Conservation (phyloP, 2,888 invertebrate species). For the Scelioninae gen. 1 region DNA sequence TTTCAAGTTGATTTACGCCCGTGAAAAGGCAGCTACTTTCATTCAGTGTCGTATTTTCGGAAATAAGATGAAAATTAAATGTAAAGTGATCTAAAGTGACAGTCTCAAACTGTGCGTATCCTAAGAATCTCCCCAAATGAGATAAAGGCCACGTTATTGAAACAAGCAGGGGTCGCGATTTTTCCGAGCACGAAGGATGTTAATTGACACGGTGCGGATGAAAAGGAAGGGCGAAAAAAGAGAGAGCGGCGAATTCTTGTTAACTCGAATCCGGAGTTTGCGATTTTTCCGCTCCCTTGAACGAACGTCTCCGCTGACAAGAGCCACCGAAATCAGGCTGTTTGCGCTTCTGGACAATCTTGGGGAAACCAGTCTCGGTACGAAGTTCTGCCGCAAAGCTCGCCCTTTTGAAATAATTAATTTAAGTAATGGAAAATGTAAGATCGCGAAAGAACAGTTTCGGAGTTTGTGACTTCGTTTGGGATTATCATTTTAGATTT, state of each 20-base stretch:
- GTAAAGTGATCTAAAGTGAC: constrained; percentile 82
- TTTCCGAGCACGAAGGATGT: constrained; percentile 82
- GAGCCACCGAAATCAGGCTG: constrained; percentile 77
- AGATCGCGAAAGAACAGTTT: constrained; percentile 13
- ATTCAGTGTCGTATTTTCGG: constrained; percentile 32
- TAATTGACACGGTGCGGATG: constrained; percentile 83
- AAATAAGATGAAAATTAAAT: constrained; percentile 78
- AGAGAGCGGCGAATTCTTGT: constrained; percentile 80
- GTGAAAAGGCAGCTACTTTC: constrained; percentile 4
- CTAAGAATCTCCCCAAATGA: constrained; percentile 84
- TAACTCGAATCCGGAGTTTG: constrained; percentile 83
- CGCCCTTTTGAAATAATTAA: constrained; percentile 68
- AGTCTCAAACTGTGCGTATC: constrained; percentile 82
- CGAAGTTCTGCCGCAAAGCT: constrained; percentile 66
- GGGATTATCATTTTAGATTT: neutral
- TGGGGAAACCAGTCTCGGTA: constrained; percentile 66
- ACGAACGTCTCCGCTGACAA: constrained; percentile 72
- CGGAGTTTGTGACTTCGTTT: constrained; percentile 3
- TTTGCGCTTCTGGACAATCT: constrained; percentile 78
- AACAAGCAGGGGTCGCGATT: constrained; percentile 84
- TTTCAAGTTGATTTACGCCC: neutral
- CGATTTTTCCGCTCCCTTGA: constrained; percentile 83
- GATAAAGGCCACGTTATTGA: constrained; percentile 85
- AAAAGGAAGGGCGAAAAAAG: constrained; percentile 61
- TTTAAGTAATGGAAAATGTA: constrained; percentile 60